These are phyloP conservation scores for Parasteatoda tepidariorum DNA, from an alignment of 1,140 invertebrate species.

Conservation along the genomic window DNA sequence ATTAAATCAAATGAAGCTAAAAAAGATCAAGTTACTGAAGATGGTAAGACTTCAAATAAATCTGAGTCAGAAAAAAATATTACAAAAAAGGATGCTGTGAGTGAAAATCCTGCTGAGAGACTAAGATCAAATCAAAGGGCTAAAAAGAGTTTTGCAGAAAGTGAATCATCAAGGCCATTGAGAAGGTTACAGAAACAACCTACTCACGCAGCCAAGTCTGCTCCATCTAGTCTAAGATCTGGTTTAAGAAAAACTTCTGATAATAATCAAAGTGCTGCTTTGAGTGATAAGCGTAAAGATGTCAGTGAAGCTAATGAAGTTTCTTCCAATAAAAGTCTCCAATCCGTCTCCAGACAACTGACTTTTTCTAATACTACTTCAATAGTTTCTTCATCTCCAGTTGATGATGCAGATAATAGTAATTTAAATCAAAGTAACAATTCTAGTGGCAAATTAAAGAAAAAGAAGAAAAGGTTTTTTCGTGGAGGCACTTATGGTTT, in stretches of 20 bases:
- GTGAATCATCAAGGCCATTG: not conserved
- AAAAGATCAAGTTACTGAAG: not conserved
- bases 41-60: not conserved
- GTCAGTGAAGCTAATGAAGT: not conserved
- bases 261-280: not conserved
- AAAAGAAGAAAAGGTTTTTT: slow-evolving; percentile 38
- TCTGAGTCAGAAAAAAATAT: not conserved
- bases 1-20: slow-evolving; percentile 47
- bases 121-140: not conserved
- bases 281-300: not conserved
- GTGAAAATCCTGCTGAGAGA: not conserved
- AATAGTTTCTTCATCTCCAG: not conserved
- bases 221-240: not conserved
- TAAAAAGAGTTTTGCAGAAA: slow-evolving; percentile 22
- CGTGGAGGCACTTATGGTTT: slow-evolving; percentile 55
- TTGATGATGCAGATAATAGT: slow-evolving; percentile 7
- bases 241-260: not conserved
- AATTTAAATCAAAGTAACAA: slow-evolving; percentile 7
- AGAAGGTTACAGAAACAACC: not conserved
- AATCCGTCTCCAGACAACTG: not conserved
- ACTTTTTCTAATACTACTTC: slow-evolving; percentile 6
- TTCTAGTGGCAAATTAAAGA: slow-evolving; percentile 16
- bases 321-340: not conserved
- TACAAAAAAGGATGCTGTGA: not conserved
- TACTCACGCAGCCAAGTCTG: not conserved